Evolutionary conservation across 2,888 invertebrate genomes (phyloP).

Genomic region (Ectropis crepuscularia): DNA sequence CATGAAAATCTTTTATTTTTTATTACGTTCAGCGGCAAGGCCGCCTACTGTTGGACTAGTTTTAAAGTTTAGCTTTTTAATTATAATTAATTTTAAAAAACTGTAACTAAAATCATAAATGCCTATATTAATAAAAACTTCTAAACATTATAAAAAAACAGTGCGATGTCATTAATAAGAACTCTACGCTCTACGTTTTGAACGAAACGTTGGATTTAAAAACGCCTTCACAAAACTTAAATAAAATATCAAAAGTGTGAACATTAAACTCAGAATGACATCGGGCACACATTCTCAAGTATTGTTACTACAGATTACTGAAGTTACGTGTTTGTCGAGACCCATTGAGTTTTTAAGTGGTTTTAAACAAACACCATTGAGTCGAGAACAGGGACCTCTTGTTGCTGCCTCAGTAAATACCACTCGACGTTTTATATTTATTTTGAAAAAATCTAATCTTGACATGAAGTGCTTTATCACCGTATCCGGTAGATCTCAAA

Average conservation of each 20-base stretch:
- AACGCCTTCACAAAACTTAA: slow-evolving; percentile 9
- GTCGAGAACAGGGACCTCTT: slow-evolving; percentile 44
- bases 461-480: slow-evolving; percentile 71
- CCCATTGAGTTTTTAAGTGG: slow-evolving; percentile 72
- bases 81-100: too few relatives aligned
- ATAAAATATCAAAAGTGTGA: slow-evolving; percentile 31
- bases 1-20: not conserved
- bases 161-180: too few relatives aligned
- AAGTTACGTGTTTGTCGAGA: slow-evolving; percentile 66
- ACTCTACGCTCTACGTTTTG: too few relatives aligned
- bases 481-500: slow-evolving; percentile 64
- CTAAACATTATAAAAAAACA: too few relatives aligned
- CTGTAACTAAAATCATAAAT: too few relatives aligned
- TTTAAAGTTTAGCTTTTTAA: too few relatives aligned
- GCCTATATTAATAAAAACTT: too few relatives aligned
- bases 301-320: slow-evolving; percentile 73
- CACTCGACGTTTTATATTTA: slow-evolving; percentile 35
- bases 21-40: too few relatives aligned
- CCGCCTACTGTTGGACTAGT: too few relatives aligned
- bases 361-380: slow-evolving; percentile 78
- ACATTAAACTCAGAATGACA: slow-evolving; percentile 37
- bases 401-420: slow-evolving; percentile 36
- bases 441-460: slow-evolving; percentile 46
- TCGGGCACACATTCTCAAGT: slow-evolving; percentile 48
- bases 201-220: not conserved